phyloP scores from a whole-genome alignment of 2,888 invertebrate species.

The Trachelus stipa region DNA sequence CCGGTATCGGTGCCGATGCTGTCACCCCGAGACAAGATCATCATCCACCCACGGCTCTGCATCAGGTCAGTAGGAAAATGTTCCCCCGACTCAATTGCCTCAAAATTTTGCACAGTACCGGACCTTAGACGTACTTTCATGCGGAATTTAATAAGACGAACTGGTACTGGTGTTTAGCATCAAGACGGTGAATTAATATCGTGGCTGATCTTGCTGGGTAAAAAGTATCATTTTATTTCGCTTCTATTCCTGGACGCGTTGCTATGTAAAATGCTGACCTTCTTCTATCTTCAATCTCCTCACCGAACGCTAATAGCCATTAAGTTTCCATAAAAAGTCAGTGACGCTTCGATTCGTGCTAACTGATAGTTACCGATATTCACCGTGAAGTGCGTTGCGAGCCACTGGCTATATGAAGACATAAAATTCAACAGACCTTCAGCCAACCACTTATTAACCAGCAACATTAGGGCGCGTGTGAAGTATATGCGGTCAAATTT shows the following conservation, averaged over 20 bases:
- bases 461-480: constrained; percentile 37
- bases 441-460: constrained; percentile 37
- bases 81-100: not conserved
- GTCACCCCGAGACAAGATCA: constrained; percentile 78
- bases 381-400: not conserved
- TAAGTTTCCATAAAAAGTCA: not conserved
- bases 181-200: not conserved
- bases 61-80: constrained; percentile 78
- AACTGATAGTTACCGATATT: not conserved
- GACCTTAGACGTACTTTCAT: not conserved
- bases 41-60: constrained; percentile 80
- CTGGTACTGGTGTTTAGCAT: not conserved
- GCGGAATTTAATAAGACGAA: not conserved
- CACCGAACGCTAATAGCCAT: not conserved
- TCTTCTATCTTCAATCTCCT: not conserved
- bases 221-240: not conserved
- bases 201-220: not conserved
- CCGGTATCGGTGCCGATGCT: constrained; percentile 94
- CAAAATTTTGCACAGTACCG: not conserved
- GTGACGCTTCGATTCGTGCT: not conserved
- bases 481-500: constrained; percentile 41
- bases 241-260: not conserved
- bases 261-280: not conserved
- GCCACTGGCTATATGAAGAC: not conserved
- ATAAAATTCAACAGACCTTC: not conserved